phyloP scores from a whole-genome alignment of 2,797 vertebrate genomes.

The Thunnus albacares region DNA sequence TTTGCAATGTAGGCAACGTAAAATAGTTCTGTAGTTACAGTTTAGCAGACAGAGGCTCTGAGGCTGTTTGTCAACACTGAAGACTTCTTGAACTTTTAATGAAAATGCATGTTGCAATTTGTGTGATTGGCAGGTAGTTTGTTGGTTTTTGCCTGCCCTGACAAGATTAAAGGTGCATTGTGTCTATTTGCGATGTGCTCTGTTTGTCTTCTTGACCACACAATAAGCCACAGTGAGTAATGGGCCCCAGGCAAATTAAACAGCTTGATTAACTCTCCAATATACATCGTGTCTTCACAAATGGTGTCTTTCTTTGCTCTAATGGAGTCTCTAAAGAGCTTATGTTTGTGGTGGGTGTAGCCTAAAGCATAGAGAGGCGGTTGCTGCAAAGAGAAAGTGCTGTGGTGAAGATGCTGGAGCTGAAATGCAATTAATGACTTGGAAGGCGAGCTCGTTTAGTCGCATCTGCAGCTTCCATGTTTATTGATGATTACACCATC shows the following conservation, averaged over 20 bases:
- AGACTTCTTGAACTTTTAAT: slow-evolving; percentile 77
- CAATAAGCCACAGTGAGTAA: slow-evolving; percentile 68
- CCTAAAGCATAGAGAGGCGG: slow-evolving; percentile 40
- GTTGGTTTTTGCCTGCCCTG: slow-evolving; percentile 46
- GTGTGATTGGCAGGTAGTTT: slow-evolving; percentile 67
- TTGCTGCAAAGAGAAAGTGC: slow-evolving; percentile 68
- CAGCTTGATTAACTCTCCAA: slow-evolving; percentile 75
- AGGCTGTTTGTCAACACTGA: slow-evolving; percentile 66
- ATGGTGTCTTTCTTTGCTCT: slow-evolving; percentile 64
- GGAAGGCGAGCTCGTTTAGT: slow-evolving; percentile 82
- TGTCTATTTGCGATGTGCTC: slow-evolving; percentile 45
- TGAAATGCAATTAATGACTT: slow-evolving; percentile 83
- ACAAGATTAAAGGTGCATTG: slow-evolving; percentile 63
- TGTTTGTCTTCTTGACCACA: slow-evolving; percentile 74
- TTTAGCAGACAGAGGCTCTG: slow-evolving; percentile 61
- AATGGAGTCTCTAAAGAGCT: slow-evolving; percentile 71
- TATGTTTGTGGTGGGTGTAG: slow-evolving; percentile 54
- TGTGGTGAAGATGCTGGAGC: slow-evolving; percentile 78
- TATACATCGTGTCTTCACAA: slow-evolving; percentile 70
- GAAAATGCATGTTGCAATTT: slow-evolving; percentile 68
- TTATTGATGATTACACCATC: slow-evolving; percentile 60
- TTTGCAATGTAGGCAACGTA: slow-evolving; percentile 21
- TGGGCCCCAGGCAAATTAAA: slow-evolving; percentile 70
- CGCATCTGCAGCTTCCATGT: slow-evolving; percentile 48
- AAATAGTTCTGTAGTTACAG: slow-evolving; percentile 69